Base-by-base conservation (phyloP, 1,140 invertebrate genomes). In the Nasonia longicornis region DNA sequence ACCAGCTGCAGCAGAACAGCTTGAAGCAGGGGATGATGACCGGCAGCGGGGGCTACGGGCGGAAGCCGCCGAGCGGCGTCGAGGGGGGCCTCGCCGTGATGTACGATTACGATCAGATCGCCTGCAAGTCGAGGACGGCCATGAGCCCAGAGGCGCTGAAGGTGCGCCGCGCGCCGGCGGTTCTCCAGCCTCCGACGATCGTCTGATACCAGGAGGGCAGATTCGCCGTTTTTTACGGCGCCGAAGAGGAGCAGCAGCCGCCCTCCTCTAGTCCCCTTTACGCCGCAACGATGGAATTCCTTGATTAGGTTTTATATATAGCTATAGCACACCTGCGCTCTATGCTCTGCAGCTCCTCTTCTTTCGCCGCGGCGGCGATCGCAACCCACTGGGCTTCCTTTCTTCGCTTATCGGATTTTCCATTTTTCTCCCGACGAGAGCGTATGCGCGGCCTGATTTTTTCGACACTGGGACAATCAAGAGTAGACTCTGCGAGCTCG, bases 141-240 rank as follows among this genome's bases (percentile, higher is more conserved):
- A 89, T 91, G 86, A 91, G 90, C 78, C 90, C 90, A 45, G 90
- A 91, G 86, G 90, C 90, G 31, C 80, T 91, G 29, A 90, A 90
- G 84, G 89, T 91, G 45, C 88, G 90, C 74, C 86, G 90, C 26
- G 90, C 90, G 22, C 89, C 90, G 8, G 89, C 87, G 74, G 89
- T 91, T 75, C 82, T 91, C 10, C 90, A 91, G 79, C 85, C 90
- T 22, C 90, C 90, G 11, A 91, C 90, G 8, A 90, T 91, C 81
- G 90, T 91, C 63, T 91, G 81, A 88, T 82, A 82, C 81, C 75
- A 79, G 22, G 77, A 82, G 81, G 81, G 81, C 72, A 77, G 71
- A 58, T 82, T 82, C 66, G 81, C 81, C 71, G 81, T 79, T 66
- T 82, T 82, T 66, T 82, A 82, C 66, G 81, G 81, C 63, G 48